These are phyloP conservation scores for Syngnathus scovelli DNA, from an alignment of 2,113 vertebrate genomes.

Conservation along the genomic window DNA sequence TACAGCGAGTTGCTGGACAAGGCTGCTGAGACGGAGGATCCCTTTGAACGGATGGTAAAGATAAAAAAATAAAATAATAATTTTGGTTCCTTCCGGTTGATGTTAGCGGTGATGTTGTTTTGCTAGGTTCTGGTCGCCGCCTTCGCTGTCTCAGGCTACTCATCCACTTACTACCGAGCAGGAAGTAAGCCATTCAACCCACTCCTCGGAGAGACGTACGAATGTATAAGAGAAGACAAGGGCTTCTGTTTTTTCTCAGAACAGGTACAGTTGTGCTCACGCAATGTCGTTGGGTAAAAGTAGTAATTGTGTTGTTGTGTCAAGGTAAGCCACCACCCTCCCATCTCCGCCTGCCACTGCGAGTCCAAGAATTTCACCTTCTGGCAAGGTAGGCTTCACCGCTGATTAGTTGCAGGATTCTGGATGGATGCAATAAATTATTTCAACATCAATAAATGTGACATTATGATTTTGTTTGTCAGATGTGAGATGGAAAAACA, in stretches of 20 bases:
- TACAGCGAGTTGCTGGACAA: conserved; percentile 98
- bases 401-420: neutral
- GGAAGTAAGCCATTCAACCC: conserved; percentile 99
- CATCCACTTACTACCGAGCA: conserved; percentile 95
- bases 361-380: conserved; percentile 99
- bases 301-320: conserved; percentile 39
- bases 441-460: neutral
- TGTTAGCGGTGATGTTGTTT: conserved; percentile 10
- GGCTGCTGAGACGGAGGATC: conserved; percentile 87
- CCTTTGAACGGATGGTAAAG: conserved; percentile 93
- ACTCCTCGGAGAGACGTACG: conserved; percentile 93
- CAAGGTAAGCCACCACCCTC: conserved; percentile 98
- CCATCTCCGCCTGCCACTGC: conserved; percentile 97
- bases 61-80: neutral
- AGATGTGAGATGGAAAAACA: conserved; percentile 99
- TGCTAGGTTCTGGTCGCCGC: conserved; percentile 90
- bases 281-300: neutral
- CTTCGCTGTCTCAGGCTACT: conserved; percentile 96
- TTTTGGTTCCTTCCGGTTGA: conserved; percentile 10
- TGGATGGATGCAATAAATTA: neutral
- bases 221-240: conserved; percentile 97
- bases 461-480: conserved; percentile 19
- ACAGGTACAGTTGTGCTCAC: conserved; percentile 74
- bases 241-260: conserved; percentile 97
- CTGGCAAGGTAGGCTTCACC: conserved; percentile 87